A percentile compares a stretch with the other conserved stretches of the same genome.
Evolutionary conservation across 1,140 invertebrate genomes (phyloP).

Genomic region (Caenorhabditis remanei): DNA sequence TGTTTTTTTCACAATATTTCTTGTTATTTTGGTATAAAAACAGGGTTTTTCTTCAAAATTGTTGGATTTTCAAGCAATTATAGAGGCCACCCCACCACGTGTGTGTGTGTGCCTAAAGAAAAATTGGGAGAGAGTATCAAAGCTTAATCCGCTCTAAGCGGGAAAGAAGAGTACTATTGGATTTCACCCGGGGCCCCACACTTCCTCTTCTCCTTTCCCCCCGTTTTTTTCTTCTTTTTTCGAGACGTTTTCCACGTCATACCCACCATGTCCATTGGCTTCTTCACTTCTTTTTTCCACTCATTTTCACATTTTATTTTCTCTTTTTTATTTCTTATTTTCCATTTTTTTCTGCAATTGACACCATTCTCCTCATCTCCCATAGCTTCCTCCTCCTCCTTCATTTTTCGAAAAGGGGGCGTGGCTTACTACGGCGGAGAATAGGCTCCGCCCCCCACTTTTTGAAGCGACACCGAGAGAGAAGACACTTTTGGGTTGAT

Average conservation of each 20-base stretch:
- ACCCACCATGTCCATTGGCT: neutral
- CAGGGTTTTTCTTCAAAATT: too few relatives aligned
- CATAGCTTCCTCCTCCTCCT: neutral
- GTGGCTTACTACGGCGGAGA: neutral
- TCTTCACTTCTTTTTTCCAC: neutral
- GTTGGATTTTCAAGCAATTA: too few relatives aligned
- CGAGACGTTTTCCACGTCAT: neutral
- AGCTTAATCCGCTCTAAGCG: constrained; percentile 27
- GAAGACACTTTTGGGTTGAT: constrained; percentile 12
- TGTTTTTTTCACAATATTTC: too few relatives aligned
- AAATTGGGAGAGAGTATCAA: neutral
- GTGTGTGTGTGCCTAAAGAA: too few relatives aligned
- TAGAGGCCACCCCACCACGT: too few relatives aligned
- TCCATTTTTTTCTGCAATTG: constrained; percentile 22
- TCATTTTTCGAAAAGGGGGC: neutral
- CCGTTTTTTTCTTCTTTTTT: neutral
- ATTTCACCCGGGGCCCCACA: constrained; percentile 10
- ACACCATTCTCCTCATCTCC: constrained; percentile 47
- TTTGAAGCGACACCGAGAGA: neutral
- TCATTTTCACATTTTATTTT: constrained; percentile 10
- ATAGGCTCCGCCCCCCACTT: constrained; percentile 40
- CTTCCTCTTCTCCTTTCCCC: neutral
- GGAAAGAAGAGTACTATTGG: constrained; percentile 4
- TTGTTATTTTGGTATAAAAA: too few relatives aligned
- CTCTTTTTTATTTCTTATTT: neutral